A percentile compares a stretch with the other conserved stretches of the same genome.
phyloP scores from a whole-genome alignment of 2,888 invertebrate species.

The Agonopterix heracliana region DNA sequence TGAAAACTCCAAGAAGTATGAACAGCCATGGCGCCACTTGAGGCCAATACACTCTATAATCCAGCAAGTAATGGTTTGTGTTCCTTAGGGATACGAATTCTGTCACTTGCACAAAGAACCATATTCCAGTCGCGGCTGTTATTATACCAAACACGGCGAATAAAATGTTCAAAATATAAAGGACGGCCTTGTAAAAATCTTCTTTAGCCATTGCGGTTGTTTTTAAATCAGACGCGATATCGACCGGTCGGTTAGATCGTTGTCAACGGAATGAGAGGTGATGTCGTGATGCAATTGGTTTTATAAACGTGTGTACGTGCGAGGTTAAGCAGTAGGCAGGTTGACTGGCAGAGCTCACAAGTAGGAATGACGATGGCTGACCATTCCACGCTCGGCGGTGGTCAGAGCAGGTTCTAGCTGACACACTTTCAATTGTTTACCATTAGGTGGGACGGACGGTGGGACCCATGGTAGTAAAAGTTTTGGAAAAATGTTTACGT shows the following conservation, averaged over 20 bases:
- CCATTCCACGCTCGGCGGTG: too few relatives aligned
- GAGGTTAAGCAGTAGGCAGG: conserved; percentile 1
- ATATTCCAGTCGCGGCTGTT: conserved; percentile 63
- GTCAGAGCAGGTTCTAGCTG: too few relatives aligned
- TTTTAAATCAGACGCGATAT: conserved; percentile 16
- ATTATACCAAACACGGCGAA: conserved; percentile 64
- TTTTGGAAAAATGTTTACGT: too few relatives aligned
- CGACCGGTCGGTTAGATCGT: conserved; percentile 43
- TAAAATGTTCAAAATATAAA: conserved; percentile 59
- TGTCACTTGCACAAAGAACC: conserved; percentile 67
- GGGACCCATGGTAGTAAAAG: too few relatives aligned
- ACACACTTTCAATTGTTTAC: too few relatives aligned
- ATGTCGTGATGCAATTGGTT: conserved; percentile 43
- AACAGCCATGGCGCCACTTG: conserved; percentile 71
- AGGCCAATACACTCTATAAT: conserved; percentile 69
- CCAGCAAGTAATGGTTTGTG: conserved; percentile 63
- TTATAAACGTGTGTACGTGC: conserved; percentile 54
- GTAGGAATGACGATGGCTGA: too few relatives aligned
- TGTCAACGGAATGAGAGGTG: conserved; percentile 59
- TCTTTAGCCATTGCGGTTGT: conserved; percentile 52
- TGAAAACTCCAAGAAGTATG: conserved; percentile 54
- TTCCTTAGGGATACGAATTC: conserved; percentile 64
- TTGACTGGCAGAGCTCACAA: too few relatives aligned
- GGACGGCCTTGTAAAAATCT: conserved; percentile 55
- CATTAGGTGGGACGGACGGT: too few relatives aligned